Evolutionary conservation across 1,140 invertebrate species (phyloP).

Genomic region (Nasonia vitripennis): DNA sequence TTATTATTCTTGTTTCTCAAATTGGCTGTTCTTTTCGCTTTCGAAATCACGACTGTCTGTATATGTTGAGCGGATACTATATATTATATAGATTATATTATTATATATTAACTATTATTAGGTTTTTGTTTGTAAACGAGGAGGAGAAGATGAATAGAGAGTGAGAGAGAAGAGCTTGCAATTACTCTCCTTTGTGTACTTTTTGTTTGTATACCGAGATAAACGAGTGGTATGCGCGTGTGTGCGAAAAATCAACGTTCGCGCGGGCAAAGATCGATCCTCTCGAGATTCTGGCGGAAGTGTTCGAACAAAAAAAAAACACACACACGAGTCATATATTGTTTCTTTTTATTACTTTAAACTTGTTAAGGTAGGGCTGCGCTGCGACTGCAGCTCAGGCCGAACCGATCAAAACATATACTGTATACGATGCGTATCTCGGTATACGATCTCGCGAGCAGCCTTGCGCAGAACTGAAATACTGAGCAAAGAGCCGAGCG

Average conservation of each 20-base stretch:
- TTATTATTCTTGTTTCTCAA: slow-evolving; percentile 48
- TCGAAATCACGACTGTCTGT: slow-evolving; percentile 51
- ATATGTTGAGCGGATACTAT: slow-evolving; percentile 47
- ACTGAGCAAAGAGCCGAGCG: slow-evolving; percentile 9
- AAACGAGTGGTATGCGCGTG: neutral
- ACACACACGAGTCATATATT: neutral
- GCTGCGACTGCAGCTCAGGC: neutral
- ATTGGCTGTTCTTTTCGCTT: slow-evolving; percentile 52
- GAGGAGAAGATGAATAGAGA: neutral
- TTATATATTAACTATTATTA: slow-evolving; percentile 38
- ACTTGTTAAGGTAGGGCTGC: neutral
- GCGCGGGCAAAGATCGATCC: slow-evolving; percentile 26
- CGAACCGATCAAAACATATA: neutral
- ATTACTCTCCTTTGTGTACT: slow-evolving; percentile 33
- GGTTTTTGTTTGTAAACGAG: slow-evolving; percentile 32
- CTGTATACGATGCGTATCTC: slow-evolving; percentile 3
- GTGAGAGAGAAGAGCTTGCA: neutral
- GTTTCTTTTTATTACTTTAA: slow-evolving; percentile 10
- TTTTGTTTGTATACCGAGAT: neutral
- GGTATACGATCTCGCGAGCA: slow-evolving; percentile 5
- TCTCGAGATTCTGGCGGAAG: slow-evolving; percentile 22
- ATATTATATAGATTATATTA: slow-evolving; percentile 28
- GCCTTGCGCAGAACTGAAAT: neutral
- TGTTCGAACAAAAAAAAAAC: no score
- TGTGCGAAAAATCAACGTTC: slow-evolving; percentile 31